Conservation (phyloP, 2,888 invertebrate species). For the Nipponacmea schrenckii region DNA sequence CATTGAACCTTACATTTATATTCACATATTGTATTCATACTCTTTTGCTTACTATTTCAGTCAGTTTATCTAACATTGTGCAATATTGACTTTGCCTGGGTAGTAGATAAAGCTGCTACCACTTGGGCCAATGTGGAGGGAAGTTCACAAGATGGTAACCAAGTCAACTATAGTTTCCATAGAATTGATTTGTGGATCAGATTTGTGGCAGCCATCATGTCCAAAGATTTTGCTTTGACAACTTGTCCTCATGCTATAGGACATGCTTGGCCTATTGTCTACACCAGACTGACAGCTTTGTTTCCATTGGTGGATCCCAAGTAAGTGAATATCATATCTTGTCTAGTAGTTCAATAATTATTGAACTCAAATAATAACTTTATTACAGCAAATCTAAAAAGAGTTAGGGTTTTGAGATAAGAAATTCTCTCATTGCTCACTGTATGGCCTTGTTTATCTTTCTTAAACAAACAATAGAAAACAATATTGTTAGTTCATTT, state of each 20-base stretch:
- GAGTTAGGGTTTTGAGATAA: no score
- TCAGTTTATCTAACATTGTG: constrained; percentile 82
- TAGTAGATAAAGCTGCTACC: constrained; percentile 87
- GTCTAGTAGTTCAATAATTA: neutral
- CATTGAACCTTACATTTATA: no score
- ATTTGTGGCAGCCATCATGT: constrained; percentile 88
- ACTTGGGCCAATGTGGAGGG: constrained; percentile 75
- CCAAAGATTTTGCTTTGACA: constrained; percentile 83
- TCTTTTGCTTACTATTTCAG: constrained; percentile 36
- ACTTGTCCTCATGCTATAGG: constrained; percentile 86
- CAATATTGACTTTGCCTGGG: constrained; percentile 88
- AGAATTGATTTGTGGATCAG: constrained; percentile 66
- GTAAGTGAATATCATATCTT: constrained; percentile 50
- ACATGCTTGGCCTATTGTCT: constrained; percentile 96
- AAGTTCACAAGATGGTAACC: constrained; percentile 45
- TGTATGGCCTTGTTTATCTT: no score
- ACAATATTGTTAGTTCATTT: neutral
- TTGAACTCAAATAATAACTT: no score
- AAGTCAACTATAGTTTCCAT: constrained; percentile 50
- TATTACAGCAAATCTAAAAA: no score
- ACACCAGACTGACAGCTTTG: constrained; percentile 87
- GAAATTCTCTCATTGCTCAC: no score
- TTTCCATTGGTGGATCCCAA: constrained; percentile 90
- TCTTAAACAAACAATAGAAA: neutral
- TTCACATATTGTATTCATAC: no score